Evolutionary conservation across 2,888 invertebrate genomes (phyloP).

Genomic region (Platerodrilus igneus): DNA sequence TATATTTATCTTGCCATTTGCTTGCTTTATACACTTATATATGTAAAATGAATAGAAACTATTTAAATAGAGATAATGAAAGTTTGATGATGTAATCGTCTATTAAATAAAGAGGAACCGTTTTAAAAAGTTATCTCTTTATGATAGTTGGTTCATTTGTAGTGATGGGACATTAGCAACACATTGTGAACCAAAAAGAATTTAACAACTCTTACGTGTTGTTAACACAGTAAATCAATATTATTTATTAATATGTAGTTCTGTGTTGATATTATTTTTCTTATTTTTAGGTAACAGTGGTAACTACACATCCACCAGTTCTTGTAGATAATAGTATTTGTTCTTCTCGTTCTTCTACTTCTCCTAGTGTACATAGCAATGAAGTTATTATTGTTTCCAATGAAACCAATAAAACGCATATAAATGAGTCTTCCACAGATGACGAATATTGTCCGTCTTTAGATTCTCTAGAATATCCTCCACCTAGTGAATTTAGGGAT

Average conservation of each 20-base stretch:
- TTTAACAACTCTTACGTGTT: too few species aligned
- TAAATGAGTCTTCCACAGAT: conserved; percentile 57
- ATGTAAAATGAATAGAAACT: too few species aligned
- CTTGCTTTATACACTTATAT: too few species aligned
- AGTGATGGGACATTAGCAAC: too few species aligned
- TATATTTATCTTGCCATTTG: too few species aligned
- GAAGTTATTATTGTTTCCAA: conserved; percentile 79
- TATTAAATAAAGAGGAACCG: too few species aligned
- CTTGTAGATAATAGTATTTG: conserved; percentile 59
- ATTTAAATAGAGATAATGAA: too few species aligned
- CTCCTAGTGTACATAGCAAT: conserved; percentile 52
- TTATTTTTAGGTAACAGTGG: conserved; percentile 65
- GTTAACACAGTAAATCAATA: too few species aligned
- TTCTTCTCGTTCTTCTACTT: conserved; percentile 47
- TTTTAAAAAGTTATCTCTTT: too few species aligned
- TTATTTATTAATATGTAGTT: neutral
- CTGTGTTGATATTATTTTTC: neutral
- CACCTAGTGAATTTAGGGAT: conserved; percentile 46
- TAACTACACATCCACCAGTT: conserved; percentile 79
- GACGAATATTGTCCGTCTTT: conserved; percentile 59
- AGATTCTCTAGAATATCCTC: conserved; percentile 67
- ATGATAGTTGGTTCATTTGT: too few species aligned
- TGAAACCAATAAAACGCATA: conserved; percentile 66
- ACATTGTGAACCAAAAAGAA: too few species aligned
- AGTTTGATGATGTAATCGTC: too few species aligned